Conservation (phyloP, 2,888 invertebrate genomes). For the Cloeon dipterum region DNA sequence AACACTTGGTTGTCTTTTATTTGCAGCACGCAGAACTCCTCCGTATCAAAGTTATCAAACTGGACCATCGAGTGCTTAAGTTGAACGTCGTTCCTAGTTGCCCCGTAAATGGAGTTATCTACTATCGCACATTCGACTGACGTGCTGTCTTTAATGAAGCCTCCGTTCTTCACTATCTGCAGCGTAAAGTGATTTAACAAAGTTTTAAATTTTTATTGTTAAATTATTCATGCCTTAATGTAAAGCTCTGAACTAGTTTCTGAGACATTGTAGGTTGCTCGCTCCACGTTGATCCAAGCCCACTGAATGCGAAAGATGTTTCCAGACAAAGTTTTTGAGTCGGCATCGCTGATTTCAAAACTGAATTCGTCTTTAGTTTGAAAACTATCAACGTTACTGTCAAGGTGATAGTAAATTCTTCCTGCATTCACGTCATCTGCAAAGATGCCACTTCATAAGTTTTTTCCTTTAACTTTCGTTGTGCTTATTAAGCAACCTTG, state of each 20-base stretch:
- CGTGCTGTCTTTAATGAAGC: background rate
- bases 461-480: too few species aligned
- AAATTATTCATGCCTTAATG: background rate
- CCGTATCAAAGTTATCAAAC: background rate
- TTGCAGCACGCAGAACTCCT: background rate
- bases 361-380: background rate
- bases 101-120: background rate
- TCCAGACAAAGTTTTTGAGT: background rate
- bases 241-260: background rate
- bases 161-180: background rate
- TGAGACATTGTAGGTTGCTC: background rate
- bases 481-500: background rate
- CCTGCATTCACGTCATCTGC: background rate
- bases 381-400: background rate
- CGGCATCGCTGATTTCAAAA: background rate
- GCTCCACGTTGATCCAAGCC: background rate
- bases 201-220: background rate
- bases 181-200: background rate
- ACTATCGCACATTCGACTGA: background rate
- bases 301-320: background rate
- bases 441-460: background rate
- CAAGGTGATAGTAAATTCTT: background rate
- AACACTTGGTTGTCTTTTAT: background rate
- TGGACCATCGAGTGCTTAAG: background rate
- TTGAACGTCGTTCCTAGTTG: background rate